phyloP scores from a whole-genome alignment of 2,888 invertebrate genomes.

The Limnephilus marmoratus region DNA sequence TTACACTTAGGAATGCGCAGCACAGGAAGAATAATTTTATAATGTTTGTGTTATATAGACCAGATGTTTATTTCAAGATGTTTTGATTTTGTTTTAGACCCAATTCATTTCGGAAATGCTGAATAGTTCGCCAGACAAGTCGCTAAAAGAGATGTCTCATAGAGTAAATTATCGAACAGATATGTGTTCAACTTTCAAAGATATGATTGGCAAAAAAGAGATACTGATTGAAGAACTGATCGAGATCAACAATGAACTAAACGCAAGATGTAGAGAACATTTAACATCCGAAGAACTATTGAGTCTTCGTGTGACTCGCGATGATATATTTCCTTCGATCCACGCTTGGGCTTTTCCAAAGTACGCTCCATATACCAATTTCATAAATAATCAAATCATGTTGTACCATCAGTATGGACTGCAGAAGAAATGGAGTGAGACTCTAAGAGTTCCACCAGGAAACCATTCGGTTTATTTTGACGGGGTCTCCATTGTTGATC shows the following conservation, averaged over 20 bases:
- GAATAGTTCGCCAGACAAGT: slow-evolving; percentile 26
- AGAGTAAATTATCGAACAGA: neutral
- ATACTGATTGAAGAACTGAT: neutral
- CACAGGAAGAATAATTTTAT: neutral
- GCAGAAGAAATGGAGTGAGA: neutral
- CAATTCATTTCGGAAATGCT: slow-evolving; percentile 30
- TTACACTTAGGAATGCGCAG: neutral
- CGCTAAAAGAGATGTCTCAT: neutral
- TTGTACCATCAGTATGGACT: neutral
- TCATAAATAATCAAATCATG: neutral
- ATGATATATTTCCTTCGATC: neutral
- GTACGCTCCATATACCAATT: neutral
- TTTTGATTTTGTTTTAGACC: slow-evolving; percentile 31
- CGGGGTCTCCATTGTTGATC: neutral
- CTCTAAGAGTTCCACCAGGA: neutral
- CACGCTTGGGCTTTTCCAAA: slow-evolving; percentile 1
- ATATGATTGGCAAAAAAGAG: slow-evolving; percentile 18
- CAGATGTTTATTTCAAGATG: neutral
- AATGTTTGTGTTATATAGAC: neutral
- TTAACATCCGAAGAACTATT: slow-evolving; percentile 33
- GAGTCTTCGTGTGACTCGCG: neutral
- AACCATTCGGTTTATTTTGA: neutral
- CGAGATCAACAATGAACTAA: neutral
- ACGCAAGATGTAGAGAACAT: neutral
- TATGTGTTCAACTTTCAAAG: slow-evolving; percentile 32